Evolutionary conservation across 2,888 invertebrate genomes (phyloP).

Genomic region (Griposia aprilina): DNA sequence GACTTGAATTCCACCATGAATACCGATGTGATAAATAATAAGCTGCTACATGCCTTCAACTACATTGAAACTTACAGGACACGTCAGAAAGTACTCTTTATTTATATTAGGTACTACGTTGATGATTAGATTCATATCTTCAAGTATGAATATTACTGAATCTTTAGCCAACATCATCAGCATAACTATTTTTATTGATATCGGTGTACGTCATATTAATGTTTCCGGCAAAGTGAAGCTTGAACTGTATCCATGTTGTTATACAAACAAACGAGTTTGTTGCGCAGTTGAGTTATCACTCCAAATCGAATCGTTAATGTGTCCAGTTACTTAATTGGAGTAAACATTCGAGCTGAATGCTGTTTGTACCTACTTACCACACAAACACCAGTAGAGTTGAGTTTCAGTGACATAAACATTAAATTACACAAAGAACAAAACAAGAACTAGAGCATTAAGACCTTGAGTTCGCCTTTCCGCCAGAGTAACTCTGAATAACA

Average conservation of each 20-base stretch:
- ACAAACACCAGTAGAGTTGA: slow-evolving; percentile 51
- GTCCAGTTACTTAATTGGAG: slow-evolving; percentile 61
- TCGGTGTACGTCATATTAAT: slow-evolving; percentile 42
- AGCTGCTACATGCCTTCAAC: slow-evolving; percentile 46
- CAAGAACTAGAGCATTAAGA: slow-evolving; percentile 77
- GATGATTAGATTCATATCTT: background rate
- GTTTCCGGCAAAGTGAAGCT: slow-evolving; percentile 53
- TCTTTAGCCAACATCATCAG: slow-evolving; percentile 25
- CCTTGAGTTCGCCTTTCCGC: slow-evolving; percentile 81
- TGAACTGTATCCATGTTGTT: slow-evolving; percentile 67
- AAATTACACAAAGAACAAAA: slow-evolving; percentile 64
- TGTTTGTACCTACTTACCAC: slow-evolving; percentile 32
- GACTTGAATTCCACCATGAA: slow-evolving; percentile 67
- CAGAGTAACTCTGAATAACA: slow-evolving; percentile 73
- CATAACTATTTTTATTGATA: slow-evolving; percentile 34
- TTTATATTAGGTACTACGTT: background rate
- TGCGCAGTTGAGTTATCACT: slow-evolving; percentile 76
- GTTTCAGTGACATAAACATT: slow-evolving; percentile 58
- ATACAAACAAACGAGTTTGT: slow-evolving; percentile 78
- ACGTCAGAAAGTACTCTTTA: background rate
- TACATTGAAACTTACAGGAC: slow-evolving; percentile 37
- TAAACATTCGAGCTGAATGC: slow-evolving; percentile 45
- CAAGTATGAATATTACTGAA: slow-evolving; percentile 7
- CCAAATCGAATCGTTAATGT: slow-evolving; percentile 70
- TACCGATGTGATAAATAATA: slow-evolving; percentile 64